phyloP scores from a whole-genome alignment of 2,888 invertebrate genomes.

The Epistrophella euchroma region DNA sequence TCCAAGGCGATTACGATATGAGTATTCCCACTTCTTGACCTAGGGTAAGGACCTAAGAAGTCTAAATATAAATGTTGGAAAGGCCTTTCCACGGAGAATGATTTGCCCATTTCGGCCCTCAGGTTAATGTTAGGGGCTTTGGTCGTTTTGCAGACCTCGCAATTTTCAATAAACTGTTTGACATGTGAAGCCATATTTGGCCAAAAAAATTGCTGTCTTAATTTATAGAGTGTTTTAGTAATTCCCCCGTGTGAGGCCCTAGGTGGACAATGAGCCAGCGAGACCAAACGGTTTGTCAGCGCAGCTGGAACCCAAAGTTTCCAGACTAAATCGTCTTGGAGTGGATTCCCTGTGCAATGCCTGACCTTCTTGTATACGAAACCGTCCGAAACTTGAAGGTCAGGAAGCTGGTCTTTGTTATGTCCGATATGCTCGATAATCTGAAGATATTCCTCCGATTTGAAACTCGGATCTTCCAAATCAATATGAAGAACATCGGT shows the following conservation, averaged over 20 bases:
- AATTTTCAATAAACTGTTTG: background rate
- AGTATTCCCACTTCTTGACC: background rate
- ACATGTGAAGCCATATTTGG: conserved; percentile 16
- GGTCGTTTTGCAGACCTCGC: conserved; percentile 1
- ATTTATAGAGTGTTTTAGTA: background rate
- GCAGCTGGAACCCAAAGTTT: conserved; percentile 18
- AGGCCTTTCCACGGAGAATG: too few species aligned
- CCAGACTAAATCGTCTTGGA: conserved; percentile 16
- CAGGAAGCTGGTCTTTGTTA: conserved; percentile 7
- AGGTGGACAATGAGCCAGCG: conserved; percentile 11
- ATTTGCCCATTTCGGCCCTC: too few species aligned
- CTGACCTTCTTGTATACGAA: conserved; percentile 8
- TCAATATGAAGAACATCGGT: conserved; percentile 12
- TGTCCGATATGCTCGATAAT: background rate
- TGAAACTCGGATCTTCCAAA: background rate
- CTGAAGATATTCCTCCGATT: background rate
- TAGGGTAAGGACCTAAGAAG: too few species aligned
- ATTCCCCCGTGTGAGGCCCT: conserved; percentile 12
- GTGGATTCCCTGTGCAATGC: background rate
- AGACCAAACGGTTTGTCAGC: conserved; percentile 1
- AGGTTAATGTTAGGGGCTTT: background rate
- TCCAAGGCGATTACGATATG: background rate
- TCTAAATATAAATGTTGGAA: too few species aligned
- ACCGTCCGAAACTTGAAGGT: background rate
- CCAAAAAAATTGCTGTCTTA: conserved; percentile 9